A percentile compares a stretch with the other conserved stretches of the same genome.
Evolutionary conservation across 2,888 invertebrate genomes (phyloP).

Genomic region (Patella caerulea): DNA sequence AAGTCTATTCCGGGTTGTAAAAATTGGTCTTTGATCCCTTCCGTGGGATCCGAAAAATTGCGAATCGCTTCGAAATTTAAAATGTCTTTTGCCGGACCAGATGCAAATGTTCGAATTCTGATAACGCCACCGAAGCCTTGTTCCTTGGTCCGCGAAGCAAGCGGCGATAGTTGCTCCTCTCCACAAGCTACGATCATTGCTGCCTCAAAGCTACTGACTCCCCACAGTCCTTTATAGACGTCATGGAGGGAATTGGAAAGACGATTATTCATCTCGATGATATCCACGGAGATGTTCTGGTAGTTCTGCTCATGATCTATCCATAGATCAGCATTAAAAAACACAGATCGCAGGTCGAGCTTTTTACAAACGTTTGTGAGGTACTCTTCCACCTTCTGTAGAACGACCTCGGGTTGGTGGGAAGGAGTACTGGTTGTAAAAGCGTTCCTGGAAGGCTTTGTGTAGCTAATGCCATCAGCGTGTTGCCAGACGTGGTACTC

Average conservation of each 20-base stretch:
- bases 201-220: not conserved
- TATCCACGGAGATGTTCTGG: not conserved
- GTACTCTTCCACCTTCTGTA: not conserved
- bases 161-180: not conserved
- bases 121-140: not conserved
- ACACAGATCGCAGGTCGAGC: not conserved
- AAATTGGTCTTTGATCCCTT: no score
- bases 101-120: not conserved
- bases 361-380: not conserved
- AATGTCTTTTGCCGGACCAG: not conserved
- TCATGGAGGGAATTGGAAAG: not conserved
- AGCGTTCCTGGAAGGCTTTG: not conserved
- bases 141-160: not conserved
- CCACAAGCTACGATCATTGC: not conserved
- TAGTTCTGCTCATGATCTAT: not conserved
- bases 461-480: not conserved
- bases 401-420: not conserved
- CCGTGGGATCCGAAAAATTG: no score
- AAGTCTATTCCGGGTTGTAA: no score
- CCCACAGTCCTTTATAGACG: not conserved
- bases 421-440: not conserved
- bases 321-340: slow-evolving; percentile 5
- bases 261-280: not conserved
- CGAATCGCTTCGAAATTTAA: not conserved
- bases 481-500: not conserved